These are phyloP conservation scores for Cottus gobio DNA, from an alignment of 2,113 vertebrate genomes.

Conservation along the genomic window DNA sequence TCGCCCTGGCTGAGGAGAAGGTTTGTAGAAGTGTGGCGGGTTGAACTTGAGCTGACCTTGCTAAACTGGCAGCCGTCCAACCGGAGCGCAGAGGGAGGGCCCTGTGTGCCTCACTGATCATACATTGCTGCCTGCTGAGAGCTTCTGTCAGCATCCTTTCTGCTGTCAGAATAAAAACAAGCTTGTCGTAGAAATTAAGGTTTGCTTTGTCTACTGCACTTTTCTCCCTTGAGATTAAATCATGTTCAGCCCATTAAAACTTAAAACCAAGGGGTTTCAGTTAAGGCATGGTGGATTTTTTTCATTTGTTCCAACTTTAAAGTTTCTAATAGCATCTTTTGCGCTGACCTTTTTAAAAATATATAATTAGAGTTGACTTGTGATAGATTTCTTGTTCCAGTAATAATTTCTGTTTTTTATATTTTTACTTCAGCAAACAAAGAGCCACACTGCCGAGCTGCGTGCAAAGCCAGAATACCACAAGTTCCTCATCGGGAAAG, in stretches of 20 bases:
- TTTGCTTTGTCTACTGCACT: not conserved
- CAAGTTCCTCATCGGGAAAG: constrained; percentile 98
- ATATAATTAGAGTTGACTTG: not conserved
- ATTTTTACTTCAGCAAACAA: constrained; percentile 89
- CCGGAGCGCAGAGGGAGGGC: not conserved
- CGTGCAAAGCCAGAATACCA: constrained; percentile 98
- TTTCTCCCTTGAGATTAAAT: not conserved
- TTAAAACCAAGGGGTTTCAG: not conserved
- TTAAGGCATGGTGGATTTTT: not conserved
- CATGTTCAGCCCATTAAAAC: not conserved
- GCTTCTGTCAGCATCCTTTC: constrained; percentile 6
- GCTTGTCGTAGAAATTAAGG: not conserved
- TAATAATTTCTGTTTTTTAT: not conserved
- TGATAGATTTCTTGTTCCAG: not conserved
- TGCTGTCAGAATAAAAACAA: constrained; percentile 1
- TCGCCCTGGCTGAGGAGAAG: constrained; percentile 98
- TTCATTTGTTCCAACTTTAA: not conserved
- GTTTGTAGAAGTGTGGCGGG: constrained; percentile 74
- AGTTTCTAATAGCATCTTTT: not conserved
- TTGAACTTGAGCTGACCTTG: constrained; percentile 7
- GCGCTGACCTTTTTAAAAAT: not conserved
- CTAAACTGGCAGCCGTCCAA: constrained; percentile 9
- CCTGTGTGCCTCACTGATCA: not conserved
- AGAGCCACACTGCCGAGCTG: constrained; percentile 94
- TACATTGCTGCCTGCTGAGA: constrained; percentile 15